Evolutionary conservation across 2,888 invertebrate species (phyloP), one percentile per base, ranked within the genome.

Genomic region (Heliconius ismenius): DNA sequence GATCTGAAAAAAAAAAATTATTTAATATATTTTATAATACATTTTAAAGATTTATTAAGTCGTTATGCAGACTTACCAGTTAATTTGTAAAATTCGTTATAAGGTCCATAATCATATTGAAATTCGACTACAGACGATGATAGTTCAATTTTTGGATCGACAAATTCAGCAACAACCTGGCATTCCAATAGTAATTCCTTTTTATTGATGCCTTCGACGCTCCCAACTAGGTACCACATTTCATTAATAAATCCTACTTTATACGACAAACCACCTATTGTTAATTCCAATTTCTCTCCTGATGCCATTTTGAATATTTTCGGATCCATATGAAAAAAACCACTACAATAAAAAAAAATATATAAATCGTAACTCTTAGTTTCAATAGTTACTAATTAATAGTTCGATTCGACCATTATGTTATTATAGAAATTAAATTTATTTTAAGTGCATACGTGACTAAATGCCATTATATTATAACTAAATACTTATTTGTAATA

Each of bases 211-310:
- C 95, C 94, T 69, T 95, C 95, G 4, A 95, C 91, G 67, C 93
- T 90, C 21, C 95, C 95, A 72, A 95, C 91, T 79, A 96, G 90
- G 85, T 95, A 95, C 94, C 95, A 95, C 82, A 91, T 91, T 86
- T 96, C 96, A 76, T 90, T 90, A 0, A 95, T 79, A 2, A 85
- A 88, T 60, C 91, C 87, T 1, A 91, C 89, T 86, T 91, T 93
- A 73, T 88, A 81, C 2, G 91, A 91, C 24, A 87, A 77, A 3
- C 91, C 94, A 3, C 89, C 90, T 81, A 95, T 83, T n/a, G 84
- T 84, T 63, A 93, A 82, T 63, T 90, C 89, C 7, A 90, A 78
- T 79, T 90, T 92, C 84, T 95, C 93, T 76, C 92, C 91, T 2
- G 91, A 88, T 24, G 86, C 87, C 82, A 95, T 86, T 86, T 94